phyloP scores from a whole-genome alignment of 2,797 vertebrate genomes.

The Hozukius guyotensis region DNA sequence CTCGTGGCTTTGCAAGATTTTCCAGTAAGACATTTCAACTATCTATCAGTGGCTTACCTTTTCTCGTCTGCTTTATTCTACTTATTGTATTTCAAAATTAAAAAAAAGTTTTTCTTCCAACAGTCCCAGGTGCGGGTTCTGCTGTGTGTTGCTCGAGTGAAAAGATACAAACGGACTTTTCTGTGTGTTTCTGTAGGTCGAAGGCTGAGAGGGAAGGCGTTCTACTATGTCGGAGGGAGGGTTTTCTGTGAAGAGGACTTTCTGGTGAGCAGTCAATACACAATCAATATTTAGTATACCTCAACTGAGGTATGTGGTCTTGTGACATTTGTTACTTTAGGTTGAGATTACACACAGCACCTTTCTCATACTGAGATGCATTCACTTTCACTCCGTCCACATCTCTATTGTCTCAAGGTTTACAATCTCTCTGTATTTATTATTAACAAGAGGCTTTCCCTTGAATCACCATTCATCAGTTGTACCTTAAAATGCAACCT shows the following conservation, averaged over 20 bases:
- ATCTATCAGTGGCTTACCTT: constrained; percentile 6
- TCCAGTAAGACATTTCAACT: constrained; percentile 20
- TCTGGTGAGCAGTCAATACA: constrained; percentile 85
- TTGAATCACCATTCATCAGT: background rate
- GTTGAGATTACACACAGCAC: background rate
- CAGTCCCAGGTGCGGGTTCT: background rate
- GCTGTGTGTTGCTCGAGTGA: background rate
- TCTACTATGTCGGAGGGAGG: constrained; percentile 96
- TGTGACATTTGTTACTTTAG: background rate
- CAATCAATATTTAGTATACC: background rate
- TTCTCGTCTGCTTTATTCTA: constrained; percentile 4
- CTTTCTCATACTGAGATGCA: background rate
- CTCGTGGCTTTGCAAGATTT: constrained; percentile 35
- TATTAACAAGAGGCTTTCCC: background rate
- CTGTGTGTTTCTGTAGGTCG: constrained; percentile 83
- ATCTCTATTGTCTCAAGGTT: background rate
- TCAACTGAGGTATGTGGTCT: background rate
- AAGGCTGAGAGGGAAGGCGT: constrained; percentile 95
- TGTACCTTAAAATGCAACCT: background rate
- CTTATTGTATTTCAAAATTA: constrained; percentile 4
- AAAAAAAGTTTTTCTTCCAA: background rate
- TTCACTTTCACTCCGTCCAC: background rate
- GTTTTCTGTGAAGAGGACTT: constrained; percentile 99
- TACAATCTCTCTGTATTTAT: background rate
- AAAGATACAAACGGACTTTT: background rate